These are phyloP conservation scores for Caenorhabditis becei DNA, from an alignment of 2,888 invertebrate genomes.

Conservation along the genomic window DNA sequence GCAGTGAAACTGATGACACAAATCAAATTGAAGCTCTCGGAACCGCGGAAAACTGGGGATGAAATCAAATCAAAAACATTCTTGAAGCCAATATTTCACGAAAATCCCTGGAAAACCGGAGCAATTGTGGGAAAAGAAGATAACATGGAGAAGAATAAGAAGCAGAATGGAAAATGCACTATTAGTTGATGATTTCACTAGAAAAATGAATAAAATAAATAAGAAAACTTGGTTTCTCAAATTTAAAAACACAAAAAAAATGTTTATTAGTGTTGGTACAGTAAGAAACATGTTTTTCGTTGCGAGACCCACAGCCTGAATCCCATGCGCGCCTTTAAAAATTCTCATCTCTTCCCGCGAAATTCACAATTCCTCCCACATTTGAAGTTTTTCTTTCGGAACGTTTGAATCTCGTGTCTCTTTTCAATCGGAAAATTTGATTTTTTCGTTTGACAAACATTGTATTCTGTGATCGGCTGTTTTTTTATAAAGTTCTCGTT, in stretches of 20 bases:
- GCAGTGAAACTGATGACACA: constrained; percentile 29
- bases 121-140: constrained; percentile 18
- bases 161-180: neutral
- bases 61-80: constrained; percentile 16
- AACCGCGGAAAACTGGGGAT: constrained; percentile 12
- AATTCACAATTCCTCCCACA: too few relatives aligned
- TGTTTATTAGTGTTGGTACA: neutral
- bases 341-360: too few relatives aligned
- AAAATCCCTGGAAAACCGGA: constrained; percentile 40
- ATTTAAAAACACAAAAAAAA: neutral
- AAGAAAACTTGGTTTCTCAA: neutral
- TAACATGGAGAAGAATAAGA: neutral
- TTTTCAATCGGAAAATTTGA: too few relatives aligned
- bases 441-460: too few relatives aligned
- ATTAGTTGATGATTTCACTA: constrained; percentile 14
- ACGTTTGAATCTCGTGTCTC: too few relatives aligned
- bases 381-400: too few relatives aligned
- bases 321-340: neutral
- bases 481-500: too few relatives aligned
- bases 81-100: constrained; percentile 25
- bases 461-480: too few relatives aligned
- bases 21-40: constrained; percentile 31
- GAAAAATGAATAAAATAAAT: neutral
- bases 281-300: neutral
- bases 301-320: neutral